Evolutionary conservation across 2,797 vertebrate species (phyloP).

Genomic region (Bradypus variegatus): DNA sequence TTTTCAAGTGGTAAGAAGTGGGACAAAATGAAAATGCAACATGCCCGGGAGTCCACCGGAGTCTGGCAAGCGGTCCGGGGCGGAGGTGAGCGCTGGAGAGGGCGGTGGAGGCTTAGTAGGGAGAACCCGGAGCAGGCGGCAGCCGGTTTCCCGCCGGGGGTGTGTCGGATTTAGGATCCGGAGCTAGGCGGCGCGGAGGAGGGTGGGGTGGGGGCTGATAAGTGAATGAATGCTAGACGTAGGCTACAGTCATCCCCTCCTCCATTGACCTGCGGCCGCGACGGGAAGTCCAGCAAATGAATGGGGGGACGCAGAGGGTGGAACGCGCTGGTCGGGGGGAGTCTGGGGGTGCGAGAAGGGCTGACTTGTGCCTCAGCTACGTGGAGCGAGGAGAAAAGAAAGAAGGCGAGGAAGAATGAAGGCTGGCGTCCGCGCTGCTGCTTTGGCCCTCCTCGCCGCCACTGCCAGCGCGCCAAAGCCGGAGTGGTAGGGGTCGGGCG

Average conservation of each 20-base stretch:
- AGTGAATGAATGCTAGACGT: slow-evolving; percentile 21
- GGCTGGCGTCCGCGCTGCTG: background rate
- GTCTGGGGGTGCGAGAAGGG: background rate
- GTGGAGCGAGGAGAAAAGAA: slow-evolving; percentile 2
- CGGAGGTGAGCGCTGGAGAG: slow-evolving; percentile 37
- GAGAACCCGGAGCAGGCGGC: background rate
- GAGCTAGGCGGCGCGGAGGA: background rate
- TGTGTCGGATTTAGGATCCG: background rate
- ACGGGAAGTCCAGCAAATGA: slow-evolving; percentile 19
- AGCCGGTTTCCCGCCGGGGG: background rate
- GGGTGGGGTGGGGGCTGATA: background rate
- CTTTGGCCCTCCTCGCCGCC: slow-evolving; percentile 1
- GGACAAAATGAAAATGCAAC: background rate
- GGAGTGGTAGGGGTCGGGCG: background rate
- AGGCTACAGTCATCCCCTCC: background rate
- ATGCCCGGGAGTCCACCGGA: background rate
- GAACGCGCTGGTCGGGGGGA: background rate
- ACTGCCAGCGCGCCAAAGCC: slow-evolving; percentile 10
- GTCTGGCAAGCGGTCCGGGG: background rate
- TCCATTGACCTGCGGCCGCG: background rate
- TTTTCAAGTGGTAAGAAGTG: background rate
- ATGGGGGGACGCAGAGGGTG: background rate
- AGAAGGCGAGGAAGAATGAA: slow-evolving; percentile 36
- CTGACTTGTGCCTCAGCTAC: slow-evolving; percentile 20
- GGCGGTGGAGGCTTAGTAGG: too few species aligned